A percentile compares a stretch with the other conserved stretches of the same genome.
Conservation (phyloP, 2,888 invertebrate genomes). For the Pterostichus niger region DNA sequence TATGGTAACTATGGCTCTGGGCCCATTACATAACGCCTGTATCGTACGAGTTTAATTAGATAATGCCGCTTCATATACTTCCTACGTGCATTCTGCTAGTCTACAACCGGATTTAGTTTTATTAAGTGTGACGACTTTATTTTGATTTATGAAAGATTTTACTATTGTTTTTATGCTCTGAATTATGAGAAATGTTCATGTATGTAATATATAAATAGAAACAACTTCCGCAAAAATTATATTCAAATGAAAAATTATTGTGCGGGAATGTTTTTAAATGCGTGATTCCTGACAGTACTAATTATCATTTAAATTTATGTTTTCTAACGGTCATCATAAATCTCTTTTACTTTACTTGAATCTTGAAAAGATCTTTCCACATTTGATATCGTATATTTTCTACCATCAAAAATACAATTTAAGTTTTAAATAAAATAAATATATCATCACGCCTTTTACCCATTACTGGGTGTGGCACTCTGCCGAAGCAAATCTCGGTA, state of each 20-base stretch:
- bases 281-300: too few relatives aligned
- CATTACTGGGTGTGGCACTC: too few relatives aligned
- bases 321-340: too few relatives aligned
- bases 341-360: too few relatives aligned
- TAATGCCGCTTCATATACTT: conserved; percentile 29
- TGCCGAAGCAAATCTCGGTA: too few relatives aligned
- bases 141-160: conserved; percentile 38
- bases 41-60: conserved; percentile 29
- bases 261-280: neutral
- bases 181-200: conserved; percentile 3
- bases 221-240: conserved; percentile 1
- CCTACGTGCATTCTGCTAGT: conserved; percentile 29
- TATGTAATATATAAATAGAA: neutral
- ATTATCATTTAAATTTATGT: too few relatives aligned
- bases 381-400: too few relatives aligned
- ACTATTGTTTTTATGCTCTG: neutral
- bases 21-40: conserved; percentile 31
- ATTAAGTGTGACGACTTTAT: conserved; percentile 39
- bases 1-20: conserved; percentile 9
- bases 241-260: conserved; percentile 1
- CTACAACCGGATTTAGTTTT: conserved; percentile 31
- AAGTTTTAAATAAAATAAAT: too few relatives aligned
- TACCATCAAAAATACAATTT: too few relatives aligned
- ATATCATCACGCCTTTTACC: too few relatives aligned
- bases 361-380: too few relatives aligned